Conservation (phyloP, 2,888 invertebrate genomes). For the Parnassius apollo region DNA sequence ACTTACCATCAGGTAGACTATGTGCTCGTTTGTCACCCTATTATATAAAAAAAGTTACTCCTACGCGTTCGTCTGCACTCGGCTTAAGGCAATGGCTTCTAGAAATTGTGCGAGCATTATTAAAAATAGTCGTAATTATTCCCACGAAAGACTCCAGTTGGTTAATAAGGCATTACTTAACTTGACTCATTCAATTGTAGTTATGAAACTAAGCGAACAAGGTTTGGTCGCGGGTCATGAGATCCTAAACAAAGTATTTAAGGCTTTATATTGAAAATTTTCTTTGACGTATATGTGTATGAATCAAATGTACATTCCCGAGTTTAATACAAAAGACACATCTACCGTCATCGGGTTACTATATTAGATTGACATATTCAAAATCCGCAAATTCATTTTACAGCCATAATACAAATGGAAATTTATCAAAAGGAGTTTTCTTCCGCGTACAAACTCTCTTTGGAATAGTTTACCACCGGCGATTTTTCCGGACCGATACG, state of each 20-base stretch:
- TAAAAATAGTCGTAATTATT: constrained; percentile 38
- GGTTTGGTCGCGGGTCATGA: constrained; percentile 45
- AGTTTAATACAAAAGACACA: no score
- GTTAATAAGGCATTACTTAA: constrained; percentile 73
- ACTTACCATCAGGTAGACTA: no score
- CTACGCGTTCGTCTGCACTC: background rate
- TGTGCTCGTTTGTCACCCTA: no score
- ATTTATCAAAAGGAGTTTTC: no score
- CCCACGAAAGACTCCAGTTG: constrained; percentile 62
- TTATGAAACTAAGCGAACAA: constrained; percentile 64
- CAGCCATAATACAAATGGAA: no score
- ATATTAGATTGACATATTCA: no score
- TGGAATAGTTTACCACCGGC: no score
- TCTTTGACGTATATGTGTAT: constrained; percentile 1
- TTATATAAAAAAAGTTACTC: no score
- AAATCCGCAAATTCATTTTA: no score
- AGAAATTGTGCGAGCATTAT: constrained; percentile 25
- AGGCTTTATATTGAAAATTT: constrained; percentile 4
- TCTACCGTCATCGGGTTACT: no score
- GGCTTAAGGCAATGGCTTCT: constrained; percentile 12
- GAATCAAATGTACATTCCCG: background rate
- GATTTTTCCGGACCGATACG: no score
- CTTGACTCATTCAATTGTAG: constrained; percentile 51
- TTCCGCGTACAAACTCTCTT: no score
- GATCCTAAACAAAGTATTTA: constrained; percentile 33